Evolutionary conservation across 2,888 invertebrate genomes (phyloP).

Genomic region (Nemoura dubitans): DNA sequence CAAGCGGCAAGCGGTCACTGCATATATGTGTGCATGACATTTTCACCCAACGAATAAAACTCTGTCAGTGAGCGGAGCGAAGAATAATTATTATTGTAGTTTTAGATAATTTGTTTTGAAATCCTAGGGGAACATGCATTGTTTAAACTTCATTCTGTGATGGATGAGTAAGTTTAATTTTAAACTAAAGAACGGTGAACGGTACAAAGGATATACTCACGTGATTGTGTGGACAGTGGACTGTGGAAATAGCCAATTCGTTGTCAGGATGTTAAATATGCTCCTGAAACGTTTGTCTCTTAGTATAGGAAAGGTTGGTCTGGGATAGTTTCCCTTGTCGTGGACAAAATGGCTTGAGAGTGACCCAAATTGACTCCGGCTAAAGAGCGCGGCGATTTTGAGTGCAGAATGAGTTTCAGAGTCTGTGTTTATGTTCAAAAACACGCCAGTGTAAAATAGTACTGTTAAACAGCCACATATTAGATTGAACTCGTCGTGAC

Average conservation of each 20-base stretch:
- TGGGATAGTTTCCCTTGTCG: background rate
- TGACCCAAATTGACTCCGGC: background rate
- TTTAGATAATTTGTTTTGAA: constrained; percentile 27
- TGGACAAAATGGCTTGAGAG: background rate
- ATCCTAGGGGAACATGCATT: background rate
- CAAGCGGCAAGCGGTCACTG: background rate
- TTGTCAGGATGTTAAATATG: background rate
- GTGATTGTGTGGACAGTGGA: background rate
- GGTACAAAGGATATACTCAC: background rate
- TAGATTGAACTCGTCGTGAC: background rate
- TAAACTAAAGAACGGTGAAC: background rate
- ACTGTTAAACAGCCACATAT: background rate
- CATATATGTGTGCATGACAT: background rate
- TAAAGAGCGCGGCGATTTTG: background rate
- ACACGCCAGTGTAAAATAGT: background rate
- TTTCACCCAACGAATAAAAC: background rate
- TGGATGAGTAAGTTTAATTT: constrained; percentile 12
- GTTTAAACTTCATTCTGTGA: background rate
- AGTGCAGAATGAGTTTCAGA: background rate
- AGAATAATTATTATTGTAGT: constrained; percentile 10
- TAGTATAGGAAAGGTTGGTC: background rate
- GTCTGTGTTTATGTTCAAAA: background rate
- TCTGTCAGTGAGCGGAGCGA: background rate
- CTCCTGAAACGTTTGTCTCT: background rate
- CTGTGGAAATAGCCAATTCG: background rate